Percentiles rank a stretch among this genome's conserved stretches.
Evolutionary conservation across 2,888 invertebrate genomes (phyloP).

Genomic region (Drosophila villosipedis): DNA sequence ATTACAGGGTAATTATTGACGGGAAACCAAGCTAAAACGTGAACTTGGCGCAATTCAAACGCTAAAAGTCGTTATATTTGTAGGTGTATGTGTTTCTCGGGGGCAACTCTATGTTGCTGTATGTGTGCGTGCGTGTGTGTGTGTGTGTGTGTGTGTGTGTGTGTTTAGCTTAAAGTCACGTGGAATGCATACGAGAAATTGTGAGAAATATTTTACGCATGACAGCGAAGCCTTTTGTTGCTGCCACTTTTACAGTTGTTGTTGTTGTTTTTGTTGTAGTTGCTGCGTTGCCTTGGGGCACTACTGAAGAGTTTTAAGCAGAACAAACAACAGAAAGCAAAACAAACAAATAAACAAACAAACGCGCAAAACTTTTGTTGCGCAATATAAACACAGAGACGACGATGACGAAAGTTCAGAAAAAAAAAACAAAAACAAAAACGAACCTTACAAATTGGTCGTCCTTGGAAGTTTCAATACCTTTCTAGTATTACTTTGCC

Average conservation of each 20-base stretch:
- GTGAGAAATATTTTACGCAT: constrained; percentile 78
- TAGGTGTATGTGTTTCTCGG: not conserved
- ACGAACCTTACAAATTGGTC: constrained; percentile 44
- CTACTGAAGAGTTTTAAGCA: constrained; percentile 65
- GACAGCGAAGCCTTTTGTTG: constrained; percentile 62
- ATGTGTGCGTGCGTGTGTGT: not conserved
- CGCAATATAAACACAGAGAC: constrained; percentile 56
- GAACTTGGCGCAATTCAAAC: constrained; percentile 54
- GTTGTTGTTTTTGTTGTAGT: constrained; percentile 27
- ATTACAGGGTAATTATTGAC: constrained; percentile 26
- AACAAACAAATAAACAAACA: constrained; percentile 72
- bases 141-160: constrained; percentile 4
- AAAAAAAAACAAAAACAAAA: constrained; percentile 1
- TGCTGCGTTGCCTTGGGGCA: constrained; percentile 62
- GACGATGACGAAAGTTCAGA: constrained; percentile 44
- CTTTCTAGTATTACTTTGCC: constrained; percentile 27
- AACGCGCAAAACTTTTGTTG: constrained; percentile 59
- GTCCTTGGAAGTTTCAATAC: constrained; percentile 70
- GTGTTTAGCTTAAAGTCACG: constrained; percentile 64
- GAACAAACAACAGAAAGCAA: constrained; percentile 65
- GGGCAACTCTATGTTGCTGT: not conserved
- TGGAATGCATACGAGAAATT: constrained; percentile 66
- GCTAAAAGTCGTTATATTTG: constrained; percentile 16
- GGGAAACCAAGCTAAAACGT: constrained; percentile 34
- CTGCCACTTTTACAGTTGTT: constrained; percentile 33